A percentile compares a stretch with the other conserved stretches of the same genome.
phyloP scores from a whole-genome alignment of 2,113 vertebrate species.

The Macquaria ambigua region DNA sequence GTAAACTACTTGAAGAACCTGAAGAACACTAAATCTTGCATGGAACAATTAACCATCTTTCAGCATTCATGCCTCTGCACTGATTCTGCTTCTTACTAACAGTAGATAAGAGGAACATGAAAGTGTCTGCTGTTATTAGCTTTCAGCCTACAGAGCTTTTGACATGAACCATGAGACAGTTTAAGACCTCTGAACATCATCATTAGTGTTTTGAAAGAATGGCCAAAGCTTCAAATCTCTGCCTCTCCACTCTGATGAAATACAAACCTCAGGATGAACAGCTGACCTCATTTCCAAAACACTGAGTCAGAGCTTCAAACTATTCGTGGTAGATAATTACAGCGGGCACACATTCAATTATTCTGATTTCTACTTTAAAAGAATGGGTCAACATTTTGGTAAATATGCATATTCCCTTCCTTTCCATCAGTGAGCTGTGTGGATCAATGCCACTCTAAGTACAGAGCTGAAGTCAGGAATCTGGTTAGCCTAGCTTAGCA shows the following conservation, averaged over 20 bases:
- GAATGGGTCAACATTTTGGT: neutral
- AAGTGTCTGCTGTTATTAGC: constrained; percentile 39
- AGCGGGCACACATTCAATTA: neutral
- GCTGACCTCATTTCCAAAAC: too few species aligned
- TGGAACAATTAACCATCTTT: constrained; percentile 33
- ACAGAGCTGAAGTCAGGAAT: neutral
- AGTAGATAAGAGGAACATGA: constrained; percentile 38
- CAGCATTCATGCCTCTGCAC: constrained; percentile 25
- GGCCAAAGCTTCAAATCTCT: neutral
- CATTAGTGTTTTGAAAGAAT: neutral
- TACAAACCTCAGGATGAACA: neutral
- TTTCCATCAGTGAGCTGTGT: too few species aligned
- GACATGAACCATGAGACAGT: constrained; percentile 30
- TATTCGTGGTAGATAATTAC: neutral
- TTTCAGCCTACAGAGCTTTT: constrained; percentile 15
- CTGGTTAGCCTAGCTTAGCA: neutral
- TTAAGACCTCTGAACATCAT: neutral
- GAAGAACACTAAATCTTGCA: constrained; percentile 54
- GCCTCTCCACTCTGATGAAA: neutral
- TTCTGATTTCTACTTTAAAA: neutral
- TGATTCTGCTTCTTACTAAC: constrained; percentile 30
- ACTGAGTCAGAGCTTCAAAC: too few species aligned
- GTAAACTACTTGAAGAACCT: constrained; percentile 57
- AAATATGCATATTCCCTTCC: too few species aligned
- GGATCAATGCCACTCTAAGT: too few species aligned